A percentile compares a stretch with the other conserved stretches of the same genome.
These are phyloP conservation scores for Thumatha senex DNA, from an alignment of 2,888 invertebrate genomes.

Conservation along the genomic window DNA sequence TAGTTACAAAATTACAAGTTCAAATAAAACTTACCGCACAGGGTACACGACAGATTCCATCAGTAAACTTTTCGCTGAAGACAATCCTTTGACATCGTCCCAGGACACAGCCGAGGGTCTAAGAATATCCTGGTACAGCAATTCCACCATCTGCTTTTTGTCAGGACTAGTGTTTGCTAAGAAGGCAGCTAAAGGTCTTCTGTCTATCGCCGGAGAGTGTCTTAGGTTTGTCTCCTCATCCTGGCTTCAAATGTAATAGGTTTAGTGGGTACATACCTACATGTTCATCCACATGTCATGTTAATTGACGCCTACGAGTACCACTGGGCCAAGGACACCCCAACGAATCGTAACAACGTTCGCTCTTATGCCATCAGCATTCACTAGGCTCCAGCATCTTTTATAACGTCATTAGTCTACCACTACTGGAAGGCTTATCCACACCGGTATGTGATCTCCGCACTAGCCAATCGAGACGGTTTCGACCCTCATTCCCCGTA, in stretches of 20 bases:
- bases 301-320: too few relatives aligned
- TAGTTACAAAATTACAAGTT: too few relatives aligned
- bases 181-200: constrained; percentile 59
- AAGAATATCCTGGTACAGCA: constrained; percentile 85
- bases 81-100: constrained; percentile 89
- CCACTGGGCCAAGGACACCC: too few relatives aligned
- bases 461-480: too few relatives aligned
- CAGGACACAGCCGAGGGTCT: constrained; percentile 88
- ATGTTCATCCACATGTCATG: too few relatives aligned
- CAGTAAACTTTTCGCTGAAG: constrained; percentile 88
- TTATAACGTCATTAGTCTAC: too few relatives aligned
- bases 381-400: too few relatives aligned
- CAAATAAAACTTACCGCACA: constrained; percentile 56
- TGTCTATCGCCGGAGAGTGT: constrained; percentile 49
- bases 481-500: too few relatives aligned
- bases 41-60: constrained; percentile 95
- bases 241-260: constrained; percentile 24
- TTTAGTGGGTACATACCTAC: neutral
- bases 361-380: too few relatives aligned
- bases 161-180: constrained; percentile 72
- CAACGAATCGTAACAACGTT: too few relatives aligned
- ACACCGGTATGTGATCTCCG: too few relatives aligned
- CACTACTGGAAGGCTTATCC: too few relatives aligned
- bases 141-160: constrained; percentile 85
- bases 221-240: constrained; percentile 34